Evolutionary conservation across 2,797 vertebrate species (phyloP), one percentile per base, ranked within the genome.

Genomic region (Siniperca undulata): DNA sequence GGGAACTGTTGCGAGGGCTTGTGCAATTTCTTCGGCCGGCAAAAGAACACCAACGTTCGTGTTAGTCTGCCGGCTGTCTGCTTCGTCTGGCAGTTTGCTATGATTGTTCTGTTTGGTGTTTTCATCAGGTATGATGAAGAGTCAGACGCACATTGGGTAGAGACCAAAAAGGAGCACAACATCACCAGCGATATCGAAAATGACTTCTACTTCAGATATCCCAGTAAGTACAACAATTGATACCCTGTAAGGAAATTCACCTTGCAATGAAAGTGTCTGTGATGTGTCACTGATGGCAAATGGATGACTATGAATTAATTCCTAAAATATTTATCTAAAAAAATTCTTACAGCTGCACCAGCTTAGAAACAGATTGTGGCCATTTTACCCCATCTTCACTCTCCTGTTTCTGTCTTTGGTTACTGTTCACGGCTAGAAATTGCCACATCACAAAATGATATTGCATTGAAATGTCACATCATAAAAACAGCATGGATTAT

Each of bases 151-250:
- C 94, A 92, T 58, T 99, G 98, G 98, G 0, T n/a, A 0, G 77
- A 94, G 24, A 46, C 74, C 70, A 97, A 67, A 81, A 11, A 0
- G 0, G 0, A 13, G 0, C 1, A 91, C 10, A 98, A 98, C 93
- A 71, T 97, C 70, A 94, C 94, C 53, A 97, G 96, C 0, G 93
- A 98, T 70, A 58, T 94, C 0, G 97, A 99, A 75, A 99, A 99
- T 1, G 97, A 99, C 78, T 99, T 98, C 96, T 99, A 99, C 95
- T 99, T 91, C 93, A 96, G 98, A 95, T 99, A 99, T 74, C 97
- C 98, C 0, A 99, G 98, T 99, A 94, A 98, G 98, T 98, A 90
- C 14, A 19, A 59, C 11, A 44, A 24, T 3, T 24, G 13, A 27
- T 4, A 62, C 1, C 16, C 0, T 55, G 1, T 27, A 42, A 60